Evolutionary conservation across 2,888 invertebrate species (phyloP).

Genomic region (Limnephilus auricula): DNA sequence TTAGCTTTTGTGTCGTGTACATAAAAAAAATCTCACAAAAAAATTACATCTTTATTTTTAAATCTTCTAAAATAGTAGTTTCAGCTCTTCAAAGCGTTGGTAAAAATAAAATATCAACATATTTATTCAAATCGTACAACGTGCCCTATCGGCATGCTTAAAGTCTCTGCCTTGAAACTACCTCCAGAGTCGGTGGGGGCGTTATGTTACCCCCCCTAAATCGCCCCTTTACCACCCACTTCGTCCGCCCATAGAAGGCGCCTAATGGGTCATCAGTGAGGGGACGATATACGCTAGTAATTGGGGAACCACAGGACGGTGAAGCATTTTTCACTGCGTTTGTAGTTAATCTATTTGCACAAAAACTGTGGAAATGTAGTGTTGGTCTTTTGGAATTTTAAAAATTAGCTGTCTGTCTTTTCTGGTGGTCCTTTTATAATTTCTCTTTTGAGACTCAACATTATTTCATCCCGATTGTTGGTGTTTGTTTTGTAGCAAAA

Average conservation of each 20-base stretch:
- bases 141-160: constrained; percentile 53
- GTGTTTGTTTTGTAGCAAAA: too few relatives aligned
- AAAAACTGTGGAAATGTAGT: background rate
- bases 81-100: constrained; percentile 52
- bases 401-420: background rate
- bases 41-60: background rate
- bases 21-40: background rate
- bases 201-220: background rate
- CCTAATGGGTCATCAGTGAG: constrained; percentile 11
- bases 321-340: background rate
- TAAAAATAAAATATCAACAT: constrained; percentile 61
- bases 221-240: background rate
- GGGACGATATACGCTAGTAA: constrained; percentile 9
- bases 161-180: background rate
- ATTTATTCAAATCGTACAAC: constrained; percentile 54
- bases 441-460: background rate
- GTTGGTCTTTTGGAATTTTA: background rate
- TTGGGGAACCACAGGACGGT: background rate
- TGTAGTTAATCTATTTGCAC: background rate
- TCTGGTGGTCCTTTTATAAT: background rate
- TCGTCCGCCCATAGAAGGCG: background rate
- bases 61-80: background rate
- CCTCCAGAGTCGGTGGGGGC: background rate
- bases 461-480: background rate
- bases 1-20: too few relatives aligned